Conservation (phyloP, 2,113 vertebrate species). For the Leiothrix lutea region DNA sequence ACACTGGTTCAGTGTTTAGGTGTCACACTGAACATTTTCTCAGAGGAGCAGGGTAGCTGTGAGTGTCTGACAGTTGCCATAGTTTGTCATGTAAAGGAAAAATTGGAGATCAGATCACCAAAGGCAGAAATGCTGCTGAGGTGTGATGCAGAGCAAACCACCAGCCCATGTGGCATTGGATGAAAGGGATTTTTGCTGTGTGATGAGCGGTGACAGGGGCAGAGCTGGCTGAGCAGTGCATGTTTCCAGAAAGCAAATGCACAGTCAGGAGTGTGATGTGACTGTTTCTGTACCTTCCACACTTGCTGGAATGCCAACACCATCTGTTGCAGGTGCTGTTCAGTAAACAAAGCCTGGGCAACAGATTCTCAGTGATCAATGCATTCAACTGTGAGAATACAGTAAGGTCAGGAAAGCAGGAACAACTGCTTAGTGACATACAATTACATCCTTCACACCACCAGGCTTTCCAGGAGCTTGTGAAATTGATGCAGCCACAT, state of each 20-base stretch:
- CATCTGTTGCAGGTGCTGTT: background rate
- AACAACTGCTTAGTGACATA: background rate
- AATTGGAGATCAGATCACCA: background rate
- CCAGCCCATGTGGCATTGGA: background rate
- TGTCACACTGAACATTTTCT: background rate
- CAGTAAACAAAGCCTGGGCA: constrained; percentile 10
- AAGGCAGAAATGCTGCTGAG: background rate
- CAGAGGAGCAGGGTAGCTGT: background rate
- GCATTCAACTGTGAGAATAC: background rate
- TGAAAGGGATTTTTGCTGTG: background rate
- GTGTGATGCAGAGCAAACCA: background rate
- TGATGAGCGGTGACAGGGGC: background rate
- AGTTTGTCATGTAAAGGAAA: background rate
- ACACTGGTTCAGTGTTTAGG: background rate
- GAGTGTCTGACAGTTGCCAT: background rate
- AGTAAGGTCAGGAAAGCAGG: background rate
- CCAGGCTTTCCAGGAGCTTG: background rate
- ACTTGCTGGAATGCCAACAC: background rate
- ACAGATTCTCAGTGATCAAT: background rate
- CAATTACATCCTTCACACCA: background rate
- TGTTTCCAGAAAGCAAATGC: constrained; percentile 12
- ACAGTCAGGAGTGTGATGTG: background rate
- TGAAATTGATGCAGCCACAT: background rate
- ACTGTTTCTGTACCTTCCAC: background rate
- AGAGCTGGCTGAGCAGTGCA: background rate